These are phyloP conservation scores for Entomyzon cyanotis DNA, from an alignment of 2,113 vertebrate species.

Conservation along the genomic window DNA sequence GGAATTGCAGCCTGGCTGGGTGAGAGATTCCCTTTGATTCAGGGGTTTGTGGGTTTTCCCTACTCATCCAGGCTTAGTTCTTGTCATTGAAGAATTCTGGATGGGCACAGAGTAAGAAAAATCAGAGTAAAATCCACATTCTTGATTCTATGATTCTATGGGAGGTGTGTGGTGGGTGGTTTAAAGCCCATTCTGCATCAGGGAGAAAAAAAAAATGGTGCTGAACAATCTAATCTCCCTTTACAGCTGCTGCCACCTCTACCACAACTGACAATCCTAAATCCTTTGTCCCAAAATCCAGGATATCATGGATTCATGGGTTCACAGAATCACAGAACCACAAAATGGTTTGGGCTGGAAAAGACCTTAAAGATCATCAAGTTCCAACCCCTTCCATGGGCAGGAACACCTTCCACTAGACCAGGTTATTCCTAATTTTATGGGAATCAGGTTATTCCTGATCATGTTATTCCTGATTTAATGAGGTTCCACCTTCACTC, in stretches of 20 bases:
- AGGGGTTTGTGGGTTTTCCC: neutral
- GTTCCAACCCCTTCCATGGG: neutral
- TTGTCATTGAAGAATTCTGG: neutral
- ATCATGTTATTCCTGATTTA: neutral
- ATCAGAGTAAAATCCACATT: neutral
- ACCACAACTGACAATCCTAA: neutral
- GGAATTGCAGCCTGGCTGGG: neutral
- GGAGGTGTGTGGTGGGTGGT: neutral
- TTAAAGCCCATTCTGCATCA: neutral
- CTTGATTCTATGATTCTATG: neutral
- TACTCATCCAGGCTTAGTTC: neutral
- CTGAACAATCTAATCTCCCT: neutral
- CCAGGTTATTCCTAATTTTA: neutral
- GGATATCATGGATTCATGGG: neutral
- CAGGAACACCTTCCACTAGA: neutral
- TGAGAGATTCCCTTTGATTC: neutral
- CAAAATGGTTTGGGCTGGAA: neutral
- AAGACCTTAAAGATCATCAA: neutral
- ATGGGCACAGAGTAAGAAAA: neutral
- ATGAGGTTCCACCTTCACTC: neutral
- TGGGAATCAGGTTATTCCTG: neutral
- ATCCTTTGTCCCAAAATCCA: neutral
- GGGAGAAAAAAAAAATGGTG: neutral
- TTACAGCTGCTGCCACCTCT: neutral
- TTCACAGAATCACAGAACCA: neutral